Percentiles rank a stretch among this genome's conserved stretches.
phyloP scores from a whole-genome alignment of 2,113 vertebrate genomes.

The Callipepla squamata region DNA sequence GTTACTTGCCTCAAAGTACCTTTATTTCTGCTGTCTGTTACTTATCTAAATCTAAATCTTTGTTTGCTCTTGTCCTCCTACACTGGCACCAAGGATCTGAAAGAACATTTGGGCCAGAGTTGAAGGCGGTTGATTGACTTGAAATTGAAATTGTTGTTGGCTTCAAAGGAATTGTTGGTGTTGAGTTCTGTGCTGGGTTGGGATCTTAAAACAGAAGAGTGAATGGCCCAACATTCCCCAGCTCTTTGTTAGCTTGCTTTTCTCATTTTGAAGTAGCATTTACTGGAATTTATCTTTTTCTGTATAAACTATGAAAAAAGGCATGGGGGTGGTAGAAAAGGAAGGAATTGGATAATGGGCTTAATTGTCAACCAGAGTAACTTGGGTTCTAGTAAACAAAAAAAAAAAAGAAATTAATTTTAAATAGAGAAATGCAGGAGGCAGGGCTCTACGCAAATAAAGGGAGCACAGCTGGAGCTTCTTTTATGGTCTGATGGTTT shows the following conservation, averaged over 20 bases:
- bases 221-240: background rate
- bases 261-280: conserved; percentile 11
- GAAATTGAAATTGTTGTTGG: background rate
- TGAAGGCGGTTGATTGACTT: background rate
- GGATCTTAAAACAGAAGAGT: background rate
- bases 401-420: background rate
- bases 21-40: background rate
- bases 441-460: background rate
- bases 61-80: conserved; percentile 30
- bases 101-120: background rate
- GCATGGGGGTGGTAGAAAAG: background rate
- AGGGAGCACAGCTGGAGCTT: conserved; percentile 51
- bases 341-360: background rate
- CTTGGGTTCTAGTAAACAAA: conserved; percentile 11
- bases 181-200: background rate
- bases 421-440: background rate
- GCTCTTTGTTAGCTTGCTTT: background rate
- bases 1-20: background rate
- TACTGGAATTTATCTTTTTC: background rate
- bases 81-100: background rate
- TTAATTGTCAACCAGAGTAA: conserved; percentile 52
- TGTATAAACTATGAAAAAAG: background rate
- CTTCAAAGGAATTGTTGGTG: conserved; percentile 6
- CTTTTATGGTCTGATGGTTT: conserved; percentile 49
- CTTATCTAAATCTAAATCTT: conserved; percentile 5